Base-by-base conservation (phyloP, 2,113 vertebrate genomes). In the Redunca redunca region DNA sequence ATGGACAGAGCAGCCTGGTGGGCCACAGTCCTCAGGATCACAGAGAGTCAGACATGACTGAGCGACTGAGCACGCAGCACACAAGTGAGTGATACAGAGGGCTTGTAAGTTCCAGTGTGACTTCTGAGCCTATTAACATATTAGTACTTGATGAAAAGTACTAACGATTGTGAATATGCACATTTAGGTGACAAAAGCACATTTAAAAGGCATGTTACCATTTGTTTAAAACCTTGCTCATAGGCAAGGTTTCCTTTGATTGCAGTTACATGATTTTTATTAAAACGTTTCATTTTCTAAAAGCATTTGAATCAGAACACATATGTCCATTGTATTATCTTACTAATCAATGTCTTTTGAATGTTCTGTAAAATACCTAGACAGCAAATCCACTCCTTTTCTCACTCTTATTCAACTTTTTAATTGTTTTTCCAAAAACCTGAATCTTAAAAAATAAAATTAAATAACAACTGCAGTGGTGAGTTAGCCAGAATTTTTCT, bases 251-350 rank as follows among this genome's bases (percentile, higher is more conserved):
- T 90, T 97, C 57, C 84, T 83, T 90, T 94, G 43, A 90, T 88
- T 52, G 60, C 5, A 81, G 40, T 67, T 85, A 81, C 0, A 48
- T 55, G 58, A 82, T 60, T 86, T 92, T 74, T 87, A 71, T 85
- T n/a, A 82, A 96, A 93, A 83, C 11, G 16, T 55, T 97, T 88
- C 58, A 77, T 86, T 94, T 96, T 91, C 58, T 95, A 77, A 67
- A 55, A 89, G 53, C 87, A 91, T 84, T 84, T 94, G 74, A 96
- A 83, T 90, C 52, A 55, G 26, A 80, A 91, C 11, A 81, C 25
- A 91, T 82, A 88, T 33, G n/a, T 7, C 6, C 19, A 94, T 94
- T 21, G 53, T 91, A 90, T 92, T 88, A 50, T 28, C 77, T 77
- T 86, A 77, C 64, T 64, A 93, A 87, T 77, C 48, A 95, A 93